Conservation (phyloP, 2,888 invertebrate genomes). For the Bedellia somnulentella region DNA sequence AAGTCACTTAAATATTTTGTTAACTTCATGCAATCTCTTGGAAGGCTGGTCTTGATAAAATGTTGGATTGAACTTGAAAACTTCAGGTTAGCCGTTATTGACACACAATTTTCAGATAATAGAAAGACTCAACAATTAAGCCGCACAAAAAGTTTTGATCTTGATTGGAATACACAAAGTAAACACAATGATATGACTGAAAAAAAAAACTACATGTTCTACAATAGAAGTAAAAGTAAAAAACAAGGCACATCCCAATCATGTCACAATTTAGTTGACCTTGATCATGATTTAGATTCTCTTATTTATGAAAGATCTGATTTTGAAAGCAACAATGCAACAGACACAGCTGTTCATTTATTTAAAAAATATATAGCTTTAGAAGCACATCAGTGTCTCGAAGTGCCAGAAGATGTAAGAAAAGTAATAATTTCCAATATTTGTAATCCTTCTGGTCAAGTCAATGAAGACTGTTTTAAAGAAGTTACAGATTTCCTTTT, state of each 20-base stretch:
- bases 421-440: slow-evolving; percentile 67
- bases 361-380: slow-evolving; percentile 77
- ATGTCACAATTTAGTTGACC: background rate
- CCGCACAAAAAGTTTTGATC: slow-evolving; percentile 37
- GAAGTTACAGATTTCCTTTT: slow-evolving; percentile 71
- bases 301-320: background rate
- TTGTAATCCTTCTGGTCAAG: slow-evolving; percentile 65
- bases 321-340: slow-evolving; percentile 19
- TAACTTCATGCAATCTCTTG: slow-evolving; percentile 81
- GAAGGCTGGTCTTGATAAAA: slow-evolving; percentile 66
- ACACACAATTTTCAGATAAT: slow-evolving; percentile 15
- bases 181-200: slow-evolving; percentile 23
- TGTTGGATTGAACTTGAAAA: slow-evolving; percentile 78
- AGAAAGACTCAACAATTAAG: slow-evolving; percentile 23
- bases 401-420: slow-evolving; percentile 60
- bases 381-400: slow-evolving; percentile 64
- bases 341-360: slow-evolving; percentile 68
- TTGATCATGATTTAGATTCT: background rate
- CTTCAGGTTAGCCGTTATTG: slow-evolving; percentile 41
- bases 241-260: background rate
- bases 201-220: slow-evolving; percentile 14
- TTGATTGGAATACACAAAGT: slow-evolving; percentile 20
- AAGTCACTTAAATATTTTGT: slow-evolving; percentile 81
- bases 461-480: slow-evolving; percentile 72
- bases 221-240: too few species aligned